Conservation (phyloP, 2,888 invertebrate species). For the Limnephilus auricula region DNA sequence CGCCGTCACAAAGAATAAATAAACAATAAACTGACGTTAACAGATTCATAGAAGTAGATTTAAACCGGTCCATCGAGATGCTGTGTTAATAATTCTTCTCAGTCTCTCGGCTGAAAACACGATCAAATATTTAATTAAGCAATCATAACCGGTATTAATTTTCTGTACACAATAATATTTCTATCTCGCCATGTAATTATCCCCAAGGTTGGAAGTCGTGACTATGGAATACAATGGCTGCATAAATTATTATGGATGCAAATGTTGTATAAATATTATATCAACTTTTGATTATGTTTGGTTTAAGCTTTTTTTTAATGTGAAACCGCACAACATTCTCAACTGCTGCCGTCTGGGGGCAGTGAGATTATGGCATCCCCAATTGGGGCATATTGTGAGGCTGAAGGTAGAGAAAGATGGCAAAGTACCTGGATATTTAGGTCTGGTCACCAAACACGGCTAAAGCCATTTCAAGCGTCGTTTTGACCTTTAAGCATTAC, state of each 20-base stretch:
- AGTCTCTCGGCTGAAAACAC: not conserved
- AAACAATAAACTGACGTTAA: not conserved
- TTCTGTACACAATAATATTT: not conserved
- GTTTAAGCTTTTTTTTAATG: no score
- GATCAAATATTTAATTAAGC: not conserved
- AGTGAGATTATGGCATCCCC: no score
- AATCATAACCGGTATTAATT: not conserved
- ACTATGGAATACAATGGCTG: not conserved
- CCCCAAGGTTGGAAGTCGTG: not conserved
- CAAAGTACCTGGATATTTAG: no score
- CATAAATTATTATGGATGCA: not conserved
- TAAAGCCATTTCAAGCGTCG: no score
- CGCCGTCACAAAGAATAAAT: not conserved
- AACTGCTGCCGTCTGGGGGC: no score
- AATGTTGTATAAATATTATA: not conserved
- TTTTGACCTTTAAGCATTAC: no score
- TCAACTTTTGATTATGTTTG: not conserved
- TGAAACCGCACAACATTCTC: no score
- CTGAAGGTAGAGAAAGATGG: no score
- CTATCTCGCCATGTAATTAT: not conserved
- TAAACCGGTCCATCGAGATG: not conserved
- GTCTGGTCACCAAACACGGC: no score
- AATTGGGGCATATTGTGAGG: no score
- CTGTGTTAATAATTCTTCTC: not conserved
- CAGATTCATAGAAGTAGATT: not conserved